Base-by-base conservation (phyloP, 1,140 invertebrate species). In the Stenopsyche tienmushanensis region DNA sequence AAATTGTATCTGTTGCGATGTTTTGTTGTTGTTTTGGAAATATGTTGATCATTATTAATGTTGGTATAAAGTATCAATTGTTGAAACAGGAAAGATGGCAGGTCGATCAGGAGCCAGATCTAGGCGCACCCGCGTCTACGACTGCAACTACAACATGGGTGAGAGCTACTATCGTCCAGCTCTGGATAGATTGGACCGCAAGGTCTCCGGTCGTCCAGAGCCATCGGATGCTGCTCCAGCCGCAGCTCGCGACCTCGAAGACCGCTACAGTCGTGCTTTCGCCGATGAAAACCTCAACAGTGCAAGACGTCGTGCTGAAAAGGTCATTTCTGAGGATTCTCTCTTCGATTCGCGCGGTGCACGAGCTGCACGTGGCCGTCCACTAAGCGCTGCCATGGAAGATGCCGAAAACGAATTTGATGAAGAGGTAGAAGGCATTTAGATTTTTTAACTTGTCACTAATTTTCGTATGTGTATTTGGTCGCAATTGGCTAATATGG, bases 91-190 rank as follows among this genome's bases (percentile, higher is more conserved):
- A n/a, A n/a, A n/a, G n/a, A 70, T 64, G 62, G 72, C 66, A 17
- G 77, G 78, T 75, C 78, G 78, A 66, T 75, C 77, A 9, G 71
- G 77, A 67, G 76, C 83, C 69, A 82, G 88, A 77, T 86, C 87
- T 69, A 83, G 89, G 58, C 78, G 82, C 71, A 90, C 89, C 8
- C 85, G 85, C 73, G 85, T 91, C 66, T 91, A 91, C 73, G 87
- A 90, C 72, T 89, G 88, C 75, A 91, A 91, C 73, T 90, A 90
- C 76, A 85, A 90, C 77, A 88, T 89, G 74, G 88, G 89, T 44
- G 86, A 90, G 74, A 88, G 86, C 69, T 90, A 90, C 74, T 91
- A 91, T 77, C 87, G 86, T 65, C 84, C 87, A 10, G 85, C 88
- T 69, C 80, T 91, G 18, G 88, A 90, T 74, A 81, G 86, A 59